phyloP scores from a whole-genome alignment of 2,113 vertebrate genomes.

The Psammodynastes pulverulentus region DNA sequence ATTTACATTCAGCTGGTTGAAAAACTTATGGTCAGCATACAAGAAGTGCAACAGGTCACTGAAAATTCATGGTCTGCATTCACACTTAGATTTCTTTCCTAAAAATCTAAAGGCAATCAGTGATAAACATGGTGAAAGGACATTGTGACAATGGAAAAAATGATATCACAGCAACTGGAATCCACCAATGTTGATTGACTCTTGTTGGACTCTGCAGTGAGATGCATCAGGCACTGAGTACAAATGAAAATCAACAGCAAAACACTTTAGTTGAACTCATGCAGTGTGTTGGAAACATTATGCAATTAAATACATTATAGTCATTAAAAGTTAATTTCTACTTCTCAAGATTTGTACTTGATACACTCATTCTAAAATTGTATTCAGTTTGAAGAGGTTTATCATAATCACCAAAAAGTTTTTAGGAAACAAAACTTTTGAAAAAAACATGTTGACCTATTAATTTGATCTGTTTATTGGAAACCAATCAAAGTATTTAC shows the following conservation, averaged over 20 bases:
- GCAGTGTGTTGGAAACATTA: neutral
- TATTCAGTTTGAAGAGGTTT: neutral
- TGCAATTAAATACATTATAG: neutral
- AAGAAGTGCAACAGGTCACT: neutral
- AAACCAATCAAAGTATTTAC: constrained; percentile 48
- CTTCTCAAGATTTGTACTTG: neutral
- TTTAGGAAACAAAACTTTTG: neutral
- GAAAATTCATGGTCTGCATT: neutral
- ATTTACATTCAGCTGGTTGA: neutral
- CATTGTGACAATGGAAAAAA: neutral
- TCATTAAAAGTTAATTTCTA: neutral
- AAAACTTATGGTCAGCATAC: neutral
- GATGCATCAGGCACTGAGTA: neutral
- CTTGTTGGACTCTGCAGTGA: neutral
- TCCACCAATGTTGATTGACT: neutral
- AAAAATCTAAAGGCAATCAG: neutral
- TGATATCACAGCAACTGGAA: neutral
- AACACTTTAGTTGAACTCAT: neutral
- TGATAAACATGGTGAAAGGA: neutral
- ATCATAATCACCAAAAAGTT: neutral
- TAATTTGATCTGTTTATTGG: constrained; percentile 53
- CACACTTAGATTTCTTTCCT: neutral
- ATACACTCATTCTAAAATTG: neutral
- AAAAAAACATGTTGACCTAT: neutral
- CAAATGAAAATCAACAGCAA: neutral